phyloP scores from a whole-genome alignment of 2,797 vertebrate species.

The Gadopsis bispinosus region DNA sequence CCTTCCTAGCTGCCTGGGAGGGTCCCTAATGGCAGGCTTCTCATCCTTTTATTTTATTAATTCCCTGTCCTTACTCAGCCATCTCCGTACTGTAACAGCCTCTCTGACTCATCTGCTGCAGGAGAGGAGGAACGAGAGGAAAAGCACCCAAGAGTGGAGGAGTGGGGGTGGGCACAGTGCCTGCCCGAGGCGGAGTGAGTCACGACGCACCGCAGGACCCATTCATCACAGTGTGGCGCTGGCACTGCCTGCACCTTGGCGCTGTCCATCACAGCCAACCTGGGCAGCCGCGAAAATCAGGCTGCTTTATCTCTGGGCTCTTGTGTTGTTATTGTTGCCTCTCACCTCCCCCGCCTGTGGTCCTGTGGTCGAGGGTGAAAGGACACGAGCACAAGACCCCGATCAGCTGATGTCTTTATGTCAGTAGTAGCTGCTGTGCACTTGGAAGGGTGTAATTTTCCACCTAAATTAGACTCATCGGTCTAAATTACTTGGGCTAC shows the following conservation, averaged over 20 bases:
- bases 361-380: constrained; percentile 45
- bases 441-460: constrained; percentile 7
- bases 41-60: constrained; percentile 74
- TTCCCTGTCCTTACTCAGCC: constrained; percentile 65
- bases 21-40: constrained; percentile 70
- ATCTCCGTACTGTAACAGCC: constrained; percentile 72
- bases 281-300: constrained; percentile 60
- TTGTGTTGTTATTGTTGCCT: constrained; percentile 50
- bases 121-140: constrained; percentile 58
- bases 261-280: constrained; percentile 69
- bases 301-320: constrained; percentile 51
- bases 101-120: constrained; percentile 83
- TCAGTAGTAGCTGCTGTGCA: background rate
- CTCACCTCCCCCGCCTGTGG: constrained; percentile 32
- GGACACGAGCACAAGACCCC: constrained; percentile 15
- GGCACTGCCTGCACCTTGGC: constrained; percentile 65
- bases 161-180: constrained; percentile 65
- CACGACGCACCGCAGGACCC: constrained; percentile 76
- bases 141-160: constrained; percentile 62
- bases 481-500: background rate
- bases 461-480: constrained; percentile 9
- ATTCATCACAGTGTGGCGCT: constrained; percentile 73
- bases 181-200: constrained; percentile 71
- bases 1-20: constrained; percentile 58
- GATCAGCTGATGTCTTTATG: constrained; percentile 22